Conservation (phyloP, 2,888 invertebrate species). For the Heteromurus nitidus region DNA sequence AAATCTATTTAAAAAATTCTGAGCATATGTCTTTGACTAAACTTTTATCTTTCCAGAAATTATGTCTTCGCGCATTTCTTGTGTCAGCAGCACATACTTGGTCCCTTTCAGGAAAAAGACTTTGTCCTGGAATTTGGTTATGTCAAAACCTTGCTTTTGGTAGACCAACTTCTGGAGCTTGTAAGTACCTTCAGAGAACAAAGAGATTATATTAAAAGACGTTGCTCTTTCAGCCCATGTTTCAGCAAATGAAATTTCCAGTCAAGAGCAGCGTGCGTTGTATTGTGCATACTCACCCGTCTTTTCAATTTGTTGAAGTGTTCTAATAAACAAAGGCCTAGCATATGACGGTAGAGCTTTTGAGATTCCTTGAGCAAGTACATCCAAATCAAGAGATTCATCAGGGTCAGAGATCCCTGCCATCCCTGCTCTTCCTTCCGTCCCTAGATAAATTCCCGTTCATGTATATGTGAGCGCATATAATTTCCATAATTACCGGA, state of each 20-base stretch:
- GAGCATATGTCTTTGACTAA: background rate
- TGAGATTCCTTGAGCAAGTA: conserved; percentile 69
- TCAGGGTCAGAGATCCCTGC: conserved; percentile 77
- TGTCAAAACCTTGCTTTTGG: conserved; percentile 88
- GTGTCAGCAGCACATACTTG: conserved; percentile 83
- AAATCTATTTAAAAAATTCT: background rate
- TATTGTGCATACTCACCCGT: conserved; percentile 78
- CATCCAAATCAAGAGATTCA: conserved; percentile 71
- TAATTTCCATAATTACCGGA: too few relatives aligned
- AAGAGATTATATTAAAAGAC: background rate
- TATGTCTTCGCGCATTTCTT: conserved; percentile 79
- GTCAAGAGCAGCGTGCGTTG: too few relatives aligned
- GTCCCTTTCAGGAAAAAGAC: conserved; percentile 82
- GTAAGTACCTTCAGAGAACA: conserved; percentile 86
- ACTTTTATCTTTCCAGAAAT: conserved; percentile 39
- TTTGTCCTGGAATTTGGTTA: conserved; percentile 80
- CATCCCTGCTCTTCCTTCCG: conserved; percentile 82
- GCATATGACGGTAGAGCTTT: conserved; percentile 77
- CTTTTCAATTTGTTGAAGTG: conserved; percentile 77
- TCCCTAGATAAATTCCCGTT: too few relatives aligned
- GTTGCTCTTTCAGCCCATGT: too few relatives aligned
- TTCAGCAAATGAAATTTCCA: too few relatives aligned
- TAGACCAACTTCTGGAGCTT: conserved; percentile 93
- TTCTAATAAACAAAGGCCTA: conserved; percentile 78
- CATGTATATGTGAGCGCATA: too few relatives aligned